Conservation (phyloP, 2,113 vertebrate species). For the Accipiter cooperii region DNA sequence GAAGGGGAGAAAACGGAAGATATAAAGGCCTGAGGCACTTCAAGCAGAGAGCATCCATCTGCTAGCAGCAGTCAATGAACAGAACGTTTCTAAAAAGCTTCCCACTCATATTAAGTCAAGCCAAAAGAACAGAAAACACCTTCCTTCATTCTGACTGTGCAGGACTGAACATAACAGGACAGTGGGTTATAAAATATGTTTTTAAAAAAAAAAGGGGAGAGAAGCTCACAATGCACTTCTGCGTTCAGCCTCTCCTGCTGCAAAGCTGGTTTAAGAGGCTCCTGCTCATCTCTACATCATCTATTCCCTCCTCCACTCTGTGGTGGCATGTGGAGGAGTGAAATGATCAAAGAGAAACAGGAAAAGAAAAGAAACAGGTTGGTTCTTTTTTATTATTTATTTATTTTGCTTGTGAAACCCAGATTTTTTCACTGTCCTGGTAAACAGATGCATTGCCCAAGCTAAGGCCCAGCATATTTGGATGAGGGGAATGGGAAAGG, state of each 20-base stretch:
- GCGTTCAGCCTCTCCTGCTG: neutral
- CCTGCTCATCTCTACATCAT: neutral
- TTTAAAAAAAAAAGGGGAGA: neutral
- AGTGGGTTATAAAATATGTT: neutral
- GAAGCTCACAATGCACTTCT: neutral
- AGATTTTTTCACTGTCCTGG: neutral
- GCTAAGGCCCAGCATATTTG: neutral
- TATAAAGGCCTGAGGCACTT: conserved; percentile 35
- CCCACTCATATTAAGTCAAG: conserved; percentile 39
- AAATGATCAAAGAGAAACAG: neutral
- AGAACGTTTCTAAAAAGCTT: conserved; percentile 50
- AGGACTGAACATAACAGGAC: neutral
- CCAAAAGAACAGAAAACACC: conserved; percentile 50
- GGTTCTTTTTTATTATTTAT: neutral
- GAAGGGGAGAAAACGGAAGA: conserved; percentile 1
- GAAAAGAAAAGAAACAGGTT: neutral
- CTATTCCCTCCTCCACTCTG: neutral
- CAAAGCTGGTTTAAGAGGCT: neutral
- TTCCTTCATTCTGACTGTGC: conserved; percentile 1
- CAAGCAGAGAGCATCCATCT: conserved; percentile 55
- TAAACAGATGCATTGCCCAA: neutral
- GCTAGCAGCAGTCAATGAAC: conserved; percentile 55
- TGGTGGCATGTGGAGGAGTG: neutral
- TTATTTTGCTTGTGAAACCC: neutral
- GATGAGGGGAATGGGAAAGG: neutral